Conservation (phyloP, 2,888 invertebrate genomes). For the Slavum lentiscoides region DNA sequence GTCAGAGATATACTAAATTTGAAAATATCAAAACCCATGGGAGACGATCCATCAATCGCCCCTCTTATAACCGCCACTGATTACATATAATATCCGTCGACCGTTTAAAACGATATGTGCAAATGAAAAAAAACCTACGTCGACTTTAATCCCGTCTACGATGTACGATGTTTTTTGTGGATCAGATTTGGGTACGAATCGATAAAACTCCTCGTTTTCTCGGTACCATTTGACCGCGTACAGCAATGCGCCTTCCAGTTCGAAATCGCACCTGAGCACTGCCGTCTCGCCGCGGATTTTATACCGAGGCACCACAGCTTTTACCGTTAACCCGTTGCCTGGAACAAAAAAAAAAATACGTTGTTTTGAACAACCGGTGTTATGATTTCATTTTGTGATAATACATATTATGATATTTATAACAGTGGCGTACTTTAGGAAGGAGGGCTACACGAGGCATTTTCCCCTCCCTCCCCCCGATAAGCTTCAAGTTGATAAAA, state of each 20-base stretch:
- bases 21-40: too few species aligned
- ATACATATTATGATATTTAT: too few species aligned
- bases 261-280: constrained; percentile 70
- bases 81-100: background rate
- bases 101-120: background rate
- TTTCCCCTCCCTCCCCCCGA: too few species aligned
- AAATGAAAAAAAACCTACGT: constrained; percentile 63
- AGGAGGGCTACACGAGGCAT: too few species aligned
- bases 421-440: too few species aligned
- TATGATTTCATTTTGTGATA: background rate
- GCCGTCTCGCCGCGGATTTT: constrained; percentile 69
- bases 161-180: constrained; percentile 68
- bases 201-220: constrained; percentile 82
- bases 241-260: constrained; percentile 69
- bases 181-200: constrained; percentile 69
- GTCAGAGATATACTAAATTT: too few species aligned
- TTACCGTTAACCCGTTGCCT: constrained; percentile 63
- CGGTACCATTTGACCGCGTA: constrained; percentile 86
- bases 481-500: too few species aligned
- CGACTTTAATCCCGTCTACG: constrained; percentile 71
- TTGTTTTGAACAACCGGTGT: background rate
- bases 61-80: too few species aligned
- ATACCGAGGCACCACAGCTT: constrained; percentile 69
- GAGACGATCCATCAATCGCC: too few species aligned
- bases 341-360: background rate